phyloP scores from a whole-genome alignment of 2,113 vertebrate species.

The Notothenia rossii region DNA sequence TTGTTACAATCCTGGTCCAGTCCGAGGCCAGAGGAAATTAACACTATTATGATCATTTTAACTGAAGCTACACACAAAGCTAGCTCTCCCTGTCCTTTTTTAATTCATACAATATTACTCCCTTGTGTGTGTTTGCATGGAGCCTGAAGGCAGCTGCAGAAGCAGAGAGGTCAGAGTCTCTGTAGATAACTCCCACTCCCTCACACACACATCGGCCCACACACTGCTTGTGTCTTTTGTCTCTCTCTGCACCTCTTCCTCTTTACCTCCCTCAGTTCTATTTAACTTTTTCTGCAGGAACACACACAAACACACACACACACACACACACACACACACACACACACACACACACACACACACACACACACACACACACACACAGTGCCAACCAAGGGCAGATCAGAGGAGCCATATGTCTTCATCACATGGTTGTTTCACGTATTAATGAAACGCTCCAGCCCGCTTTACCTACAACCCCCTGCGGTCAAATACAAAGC shows the following conservation, averaged over 20 bases:
- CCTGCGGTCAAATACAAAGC: constrained; percentile 33
- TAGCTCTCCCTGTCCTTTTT: neutral
- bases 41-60: neutral
- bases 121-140: neutral
- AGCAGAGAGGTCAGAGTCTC: constrained; percentile 41
- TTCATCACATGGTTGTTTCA: constrained; percentile 59
- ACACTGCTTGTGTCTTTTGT: constrained; percentile 13
- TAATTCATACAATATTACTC: neutral
- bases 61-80: neutral
- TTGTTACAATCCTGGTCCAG: too few species aligned
- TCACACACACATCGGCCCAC: constrained; percentile 46
- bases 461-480: constrained; percentile 43
- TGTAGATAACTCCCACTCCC: constrained; percentile 55
- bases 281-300: neutral
- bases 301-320: constrained; percentile 16
- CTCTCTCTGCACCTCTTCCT: neutral
- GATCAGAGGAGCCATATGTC: constrained; percentile 58
- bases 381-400: constrained; percentile 42
- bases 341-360: neutral
- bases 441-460: constrained; percentile 60
- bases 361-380: constrained; percentile 5
- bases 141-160: constrained; percentile 28
- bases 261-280: constrained; percentile 9
- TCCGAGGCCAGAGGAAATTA: neutral
- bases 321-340: neutral